These are phyloP conservation scores for Drosophila merina DNA, from an alignment of 2,888 invertebrate species.

Conservation along the genomic window DNA sequence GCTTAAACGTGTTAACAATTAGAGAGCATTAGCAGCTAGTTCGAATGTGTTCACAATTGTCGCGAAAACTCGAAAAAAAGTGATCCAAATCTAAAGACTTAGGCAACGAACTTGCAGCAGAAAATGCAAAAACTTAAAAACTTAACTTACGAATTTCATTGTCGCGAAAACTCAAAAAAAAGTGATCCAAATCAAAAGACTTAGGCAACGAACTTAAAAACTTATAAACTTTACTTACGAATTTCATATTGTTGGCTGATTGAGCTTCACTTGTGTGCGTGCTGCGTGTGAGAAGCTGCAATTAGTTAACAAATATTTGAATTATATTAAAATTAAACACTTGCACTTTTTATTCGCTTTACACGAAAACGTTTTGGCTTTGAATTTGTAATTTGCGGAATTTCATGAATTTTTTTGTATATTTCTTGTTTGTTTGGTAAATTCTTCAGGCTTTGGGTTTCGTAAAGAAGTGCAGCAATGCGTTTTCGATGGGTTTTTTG, in stretches of 20 bases:
- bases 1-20: slow-evolving; percentile 47
- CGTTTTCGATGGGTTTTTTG: slow-evolving; percentile 21
- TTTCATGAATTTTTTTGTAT: slow-evolving; percentile 21
- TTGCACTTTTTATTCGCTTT: slow-evolving; percentile 50
- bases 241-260: slow-evolving; percentile 70
- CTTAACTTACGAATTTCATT: slow-evolving; percentile 60
- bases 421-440: slow-evolving; percentile 17
- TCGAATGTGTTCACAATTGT: slow-evolving; percentile 61
- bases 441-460: slow-evolving; percentile 26
- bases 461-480: slow-evolving; percentile 42
- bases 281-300: slow-evolving; percentile 56
- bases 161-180: slow-evolving; percentile 42
- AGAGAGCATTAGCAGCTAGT: slow-evolving; percentile 35
- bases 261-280: slow-evolving; percentile 23
- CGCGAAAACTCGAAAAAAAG: slow-evolving; percentile 35
- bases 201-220: slow-evolving; percentile 62
- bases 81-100: slow-evolving; percentile 64
- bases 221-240: slow-evolving; percentile 60
- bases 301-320: slow-evolving; percentile 74
- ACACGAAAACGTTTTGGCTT: slow-evolving; percentile 46
- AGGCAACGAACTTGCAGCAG: slow-evolving; percentile 61
- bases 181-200: slow-evolving; percentile 59
- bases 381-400: slow-evolving; percentile 21
- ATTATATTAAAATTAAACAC: slow-evolving; percentile 47
- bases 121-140: slow-evolving; percentile 3